Percentiles rank a stretch among this genome's conserved stretches.
These are phyloP conservation scores for Paradisaea rubra DNA, from an alignment of 2,113 vertebrate species.

Conservation along the genomic window DNA sequence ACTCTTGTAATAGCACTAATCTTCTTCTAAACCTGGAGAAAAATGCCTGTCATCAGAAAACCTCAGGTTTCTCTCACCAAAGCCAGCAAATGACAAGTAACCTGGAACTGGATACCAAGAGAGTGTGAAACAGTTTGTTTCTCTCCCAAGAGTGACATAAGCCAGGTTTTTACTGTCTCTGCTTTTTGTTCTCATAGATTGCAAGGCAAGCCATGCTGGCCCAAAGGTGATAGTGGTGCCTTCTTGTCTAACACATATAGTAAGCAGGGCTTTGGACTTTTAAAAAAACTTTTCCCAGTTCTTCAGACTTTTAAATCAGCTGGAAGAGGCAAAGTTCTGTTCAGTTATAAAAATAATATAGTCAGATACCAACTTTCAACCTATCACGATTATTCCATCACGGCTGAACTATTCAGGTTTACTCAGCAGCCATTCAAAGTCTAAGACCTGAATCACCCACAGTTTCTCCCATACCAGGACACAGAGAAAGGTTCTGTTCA, in stretches of 20 bases:
- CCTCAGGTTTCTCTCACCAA: not conserved
- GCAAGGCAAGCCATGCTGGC: not conserved
- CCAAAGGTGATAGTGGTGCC: not conserved
- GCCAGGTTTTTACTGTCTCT: not conserved
- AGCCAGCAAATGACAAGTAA: not conserved
- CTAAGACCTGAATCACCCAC: not conserved
- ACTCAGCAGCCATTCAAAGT: not conserved
- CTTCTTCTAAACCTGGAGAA: not conserved
- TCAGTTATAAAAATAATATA: not conserved
- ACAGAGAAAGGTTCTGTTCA: not conserved
- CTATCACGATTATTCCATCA: not conserved
- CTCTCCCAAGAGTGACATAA: not conserved
- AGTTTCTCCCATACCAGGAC: not conserved
- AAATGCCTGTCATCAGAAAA: not conserved
- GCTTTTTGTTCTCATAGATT: not conserved
- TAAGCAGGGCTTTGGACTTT: not conserved
- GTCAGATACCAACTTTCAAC: not conserved
- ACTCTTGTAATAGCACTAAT: not conserved
- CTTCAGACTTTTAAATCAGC: not conserved
- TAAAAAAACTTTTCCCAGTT: not conserved
- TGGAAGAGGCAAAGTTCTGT: not conserved
- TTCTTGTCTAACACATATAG: not conserved
- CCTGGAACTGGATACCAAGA: not conserved
- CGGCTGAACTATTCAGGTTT: not conserved
- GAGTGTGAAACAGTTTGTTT: not conserved